Percentiles rank a stretch among this genome's conserved stretches.
Evolutionary conservation across 2,888 invertebrate genomes (phyloP).

Genomic region (Drosophila aldrichi): DNA sequence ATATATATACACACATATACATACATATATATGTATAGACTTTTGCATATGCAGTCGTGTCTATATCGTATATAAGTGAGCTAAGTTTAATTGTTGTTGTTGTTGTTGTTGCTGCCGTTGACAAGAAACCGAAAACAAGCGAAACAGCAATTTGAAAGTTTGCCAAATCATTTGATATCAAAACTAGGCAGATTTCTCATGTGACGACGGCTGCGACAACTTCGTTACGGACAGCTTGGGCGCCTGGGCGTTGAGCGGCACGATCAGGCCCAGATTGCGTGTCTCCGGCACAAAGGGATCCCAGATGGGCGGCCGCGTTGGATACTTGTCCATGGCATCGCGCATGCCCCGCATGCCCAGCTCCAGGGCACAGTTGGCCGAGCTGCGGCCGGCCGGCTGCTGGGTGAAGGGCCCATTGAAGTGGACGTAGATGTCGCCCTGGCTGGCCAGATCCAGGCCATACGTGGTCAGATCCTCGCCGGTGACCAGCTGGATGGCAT

Average conservation of each 20-base stretch:
- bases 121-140: conserved; percentile 29
- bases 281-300: conserved; percentile 66
- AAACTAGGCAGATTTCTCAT: conserved; percentile 27
- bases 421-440: conserved; percentile 68
- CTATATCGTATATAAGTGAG: background rate
- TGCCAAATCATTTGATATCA: conserved; percentile 36
- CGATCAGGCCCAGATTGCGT: conserved; percentile 49
- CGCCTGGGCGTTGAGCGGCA: background rate
- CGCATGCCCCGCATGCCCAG: conserved; percentile 71
- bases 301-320: conserved; percentile 54
- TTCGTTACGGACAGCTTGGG: conserved; percentile 7
- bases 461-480: conserved; percentile 66
- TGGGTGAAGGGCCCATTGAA: conserved; percentile 70
- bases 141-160: conserved; percentile 44
- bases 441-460: conserved; percentile 60
- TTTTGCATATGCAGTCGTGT: background rate
- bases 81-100: conserved; percentile 6
- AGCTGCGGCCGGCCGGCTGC: conserved; percentile 50
- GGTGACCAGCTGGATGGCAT: conserved; percentile 34
- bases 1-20: background rate
- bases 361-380: conserved; percentile 54
- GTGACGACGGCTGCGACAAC: conserved; percentile 21
- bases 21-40: background rate
- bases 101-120: background rate
- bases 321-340: conserved; percentile 50